Evolutionary conservation across 2,888 invertebrate genomes (phyloP).

Genomic region (Conomelus anceps): DNA sequence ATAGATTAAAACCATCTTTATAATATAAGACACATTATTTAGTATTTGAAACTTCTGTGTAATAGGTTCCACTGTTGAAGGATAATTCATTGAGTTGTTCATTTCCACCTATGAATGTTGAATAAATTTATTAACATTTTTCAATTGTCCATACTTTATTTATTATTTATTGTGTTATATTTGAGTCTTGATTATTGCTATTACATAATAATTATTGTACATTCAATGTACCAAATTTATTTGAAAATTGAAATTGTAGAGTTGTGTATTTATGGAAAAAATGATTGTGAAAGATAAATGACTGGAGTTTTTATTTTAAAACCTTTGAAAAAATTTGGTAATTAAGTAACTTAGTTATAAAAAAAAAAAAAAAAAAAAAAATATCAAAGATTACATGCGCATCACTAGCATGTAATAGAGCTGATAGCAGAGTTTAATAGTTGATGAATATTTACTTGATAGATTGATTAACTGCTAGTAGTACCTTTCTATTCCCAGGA

Average conservation of each 20-base stretch:
- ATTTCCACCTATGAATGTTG: not conserved
- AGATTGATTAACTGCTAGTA: no score
- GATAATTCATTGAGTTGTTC: not conserved
- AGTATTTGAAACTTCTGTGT: not conserved
- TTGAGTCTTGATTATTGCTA: slow-evolving; percentile 24
- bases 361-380: no score
- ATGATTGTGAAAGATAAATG: slow-evolving; percentile 27
- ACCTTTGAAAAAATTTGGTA: no score
- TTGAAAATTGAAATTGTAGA: slow-evolving; percentile 33
- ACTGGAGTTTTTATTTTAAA: not conserved
- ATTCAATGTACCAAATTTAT: slow-evolving; percentile 34
- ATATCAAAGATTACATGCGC: no score
- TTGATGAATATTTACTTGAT: no score
- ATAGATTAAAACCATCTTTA: not conserved
- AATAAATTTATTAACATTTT: slow-evolving; percentile 7
- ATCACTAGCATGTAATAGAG: no score
- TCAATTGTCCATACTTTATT: slow-evolving; percentile 11
- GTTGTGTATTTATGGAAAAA: slow-evolving; percentile 36
- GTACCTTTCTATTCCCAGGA: no score
- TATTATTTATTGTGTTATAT: slow-evolving; percentile 16
- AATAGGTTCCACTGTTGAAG: not conserved
- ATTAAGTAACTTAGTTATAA: no score
- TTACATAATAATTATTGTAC: slow-evolving; percentile 31
- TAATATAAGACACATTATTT: not conserved
- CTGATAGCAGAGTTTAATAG: no score